phyloP scores from a whole-genome alignment of 2,113 vertebrate species.

The Rhabdomys dilectus region DNA sequence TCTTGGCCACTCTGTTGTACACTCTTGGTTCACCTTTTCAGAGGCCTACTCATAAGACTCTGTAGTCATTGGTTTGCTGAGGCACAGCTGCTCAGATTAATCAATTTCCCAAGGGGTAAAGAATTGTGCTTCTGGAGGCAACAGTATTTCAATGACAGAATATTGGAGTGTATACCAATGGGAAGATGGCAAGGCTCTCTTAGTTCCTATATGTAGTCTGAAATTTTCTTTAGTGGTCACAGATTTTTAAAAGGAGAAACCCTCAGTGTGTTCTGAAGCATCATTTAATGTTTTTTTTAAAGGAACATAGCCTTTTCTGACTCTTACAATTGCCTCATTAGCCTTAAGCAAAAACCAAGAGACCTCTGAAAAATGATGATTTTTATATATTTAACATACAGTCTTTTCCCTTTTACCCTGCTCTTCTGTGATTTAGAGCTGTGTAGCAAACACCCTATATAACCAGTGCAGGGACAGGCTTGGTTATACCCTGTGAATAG shows the following conservation, averaged over 20 bases:
- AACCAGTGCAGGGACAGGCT: constrained; percentile 84
- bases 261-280: constrained; percentile 86
- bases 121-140: constrained; percentile 65
- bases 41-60: constrained; percentile 56
- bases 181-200: constrained; percentile 82
- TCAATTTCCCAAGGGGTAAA: constrained; percentile 57
- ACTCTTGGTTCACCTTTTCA: neutral
- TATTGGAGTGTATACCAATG: constrained; percentile 73
- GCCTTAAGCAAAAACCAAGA: constrained; percentile 86
- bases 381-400: constrained; percentile 86
- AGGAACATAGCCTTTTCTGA: constrained; percentile 84
- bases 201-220: constrained; percentile 80
- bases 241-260: constrained; percentile 82
- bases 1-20: neutral
- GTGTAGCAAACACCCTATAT: constrained; percentile 85
- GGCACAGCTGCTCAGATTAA: constrained; percentile 66
- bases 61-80: constrained; percentile 50
- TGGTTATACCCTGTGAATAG: constrained; percentile 87
- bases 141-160: constrained; percentile 60
- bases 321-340: constrained; percentile 83
- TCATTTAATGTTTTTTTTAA: constrained; percentile 65
- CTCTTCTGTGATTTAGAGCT: constrained; percentile 88
- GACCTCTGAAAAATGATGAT: constrained; percentile 87
- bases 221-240: constrained; percentile 83
- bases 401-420: constrained; percentile 87